phyloP scores from a whole-genome alignment of 2,888 invertebrate species.

The Lepidochrysops patricia region DNA sequence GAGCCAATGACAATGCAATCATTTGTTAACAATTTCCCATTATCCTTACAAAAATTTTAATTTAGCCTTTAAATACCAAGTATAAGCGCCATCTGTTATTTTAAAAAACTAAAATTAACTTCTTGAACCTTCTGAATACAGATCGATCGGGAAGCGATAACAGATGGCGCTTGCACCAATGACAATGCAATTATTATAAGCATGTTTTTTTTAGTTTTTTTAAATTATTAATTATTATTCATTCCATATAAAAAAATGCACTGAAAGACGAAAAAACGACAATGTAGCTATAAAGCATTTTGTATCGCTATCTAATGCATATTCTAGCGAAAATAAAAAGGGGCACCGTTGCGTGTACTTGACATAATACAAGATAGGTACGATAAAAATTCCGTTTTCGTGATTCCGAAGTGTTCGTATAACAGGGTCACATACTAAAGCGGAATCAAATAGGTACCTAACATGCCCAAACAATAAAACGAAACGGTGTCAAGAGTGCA shows the following conservation, averaged over 20 bases:
- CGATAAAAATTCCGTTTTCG: neutral
- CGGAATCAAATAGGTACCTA: neutral
- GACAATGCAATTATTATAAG: too few relatives aligned
- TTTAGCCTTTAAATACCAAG: too few relatives aligned
- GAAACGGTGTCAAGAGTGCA: conserved; percentile 11
- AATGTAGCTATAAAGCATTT: neutral
- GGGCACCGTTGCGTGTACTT: neutral
- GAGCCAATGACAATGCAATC: too few relatives aligned
- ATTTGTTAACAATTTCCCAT: too few relatives aligned
- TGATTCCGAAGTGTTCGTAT: neutral
- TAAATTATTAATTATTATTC: too few relatives aligned
- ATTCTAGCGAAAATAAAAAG: neutral
- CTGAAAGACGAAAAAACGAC: neutral
- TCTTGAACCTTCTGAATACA: too few relatives aligned
- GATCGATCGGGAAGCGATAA: too few relatives aligned
- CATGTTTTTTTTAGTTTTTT: too few relatives aligned
- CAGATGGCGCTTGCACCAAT: too few relatives aligned
- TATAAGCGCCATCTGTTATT: too few relatives aligned
- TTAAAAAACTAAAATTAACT: too few relatives aligned
- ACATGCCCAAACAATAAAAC: conserved; percentile 12
- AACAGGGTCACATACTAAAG: conserved; percentile 5
- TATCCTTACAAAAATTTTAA: too few relatives aligned
- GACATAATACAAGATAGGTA: neutral
- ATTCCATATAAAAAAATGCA: neutral
- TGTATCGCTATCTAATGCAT: neutral